Evolutionary conservation across 2,888 invertebrate genomes (phyloP).

Genomic region (Parnassius smintheus): DNA sequence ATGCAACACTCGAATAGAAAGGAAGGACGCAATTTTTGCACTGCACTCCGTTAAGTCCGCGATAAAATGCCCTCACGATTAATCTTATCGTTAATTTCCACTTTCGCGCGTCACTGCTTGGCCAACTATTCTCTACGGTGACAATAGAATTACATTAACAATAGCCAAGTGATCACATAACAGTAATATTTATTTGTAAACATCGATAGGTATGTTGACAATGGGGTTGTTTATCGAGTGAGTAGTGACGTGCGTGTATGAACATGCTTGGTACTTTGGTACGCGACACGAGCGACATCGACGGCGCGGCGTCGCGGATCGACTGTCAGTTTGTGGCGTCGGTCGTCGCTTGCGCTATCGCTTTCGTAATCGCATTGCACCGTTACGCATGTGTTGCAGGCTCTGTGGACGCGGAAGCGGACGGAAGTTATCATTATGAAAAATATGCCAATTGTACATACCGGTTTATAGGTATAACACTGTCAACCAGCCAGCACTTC

Average conservation of each 20-base stretch:
- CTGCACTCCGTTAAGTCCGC: constrained; percentile 38
- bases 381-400: constrained; percentile 40
- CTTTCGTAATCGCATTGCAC: constrained; percentile 58
- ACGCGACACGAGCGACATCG: constrained; percentile 47
- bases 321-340: constrained; percentile 48
- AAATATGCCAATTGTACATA: constrained; percentile 8
- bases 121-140: constrained; percentile 30
- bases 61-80: constrained; percentile 51
- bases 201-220: constrained; percentile 27
- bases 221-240: constrained; percentile 36
- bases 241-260: constrained; percentile 26
- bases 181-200: constrained; percentile 35
- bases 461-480: constrained; percentile 10
- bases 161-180: constrained; percentile 23
- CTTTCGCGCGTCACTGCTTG: constrained; percentile 48
- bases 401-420: constrained; percentile 36
- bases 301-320: constrained; percentile 46
- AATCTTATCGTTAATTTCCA: constrained; percentile 72
- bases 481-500: not conserved
- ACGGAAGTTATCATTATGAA: constrained; percentile 18
- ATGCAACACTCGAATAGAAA: constrained; percentile 48
- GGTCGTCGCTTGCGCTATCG: constrained; percentile 49
- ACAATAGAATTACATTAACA: constrained; percentile 12
- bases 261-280: constrained; percentile 23
- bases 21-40: constrained; percentile 59